Evolutionary conservation across 2,888 invertebrate species (phyloP).

Genomic region (Trissolcus japonicus): DNA sequence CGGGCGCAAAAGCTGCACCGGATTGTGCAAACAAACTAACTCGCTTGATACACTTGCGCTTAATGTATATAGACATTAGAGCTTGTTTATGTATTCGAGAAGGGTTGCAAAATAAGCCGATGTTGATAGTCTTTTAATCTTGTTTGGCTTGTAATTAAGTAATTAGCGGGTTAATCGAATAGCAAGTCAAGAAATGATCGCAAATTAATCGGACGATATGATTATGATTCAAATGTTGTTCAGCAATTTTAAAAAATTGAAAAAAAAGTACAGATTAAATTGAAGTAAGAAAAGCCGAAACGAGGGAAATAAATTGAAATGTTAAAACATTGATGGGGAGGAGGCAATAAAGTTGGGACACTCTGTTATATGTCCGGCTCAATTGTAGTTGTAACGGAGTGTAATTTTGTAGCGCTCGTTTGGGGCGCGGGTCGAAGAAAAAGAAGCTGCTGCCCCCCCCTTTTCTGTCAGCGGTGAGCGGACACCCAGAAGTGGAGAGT

Average conservation of each 20-base stretch:
- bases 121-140: slow-evolving; percentile 15
- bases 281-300: neutral
- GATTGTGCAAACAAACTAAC: neutral
- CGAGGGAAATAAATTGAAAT: slow-evolving; percentile 2
- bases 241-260: neutral
- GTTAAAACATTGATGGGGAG: neutral
- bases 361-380: neutral
- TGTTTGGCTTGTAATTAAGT: slow-evolving; percentile 26
- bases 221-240: neutral
- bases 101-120: slow-evolving; percentile 18
- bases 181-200: neutral
- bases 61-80: neutral
- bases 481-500: slow-evolving; percentile 67
- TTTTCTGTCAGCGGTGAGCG: slow-evolving; percentile 61
- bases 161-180: slow-evolving; percentile 10
- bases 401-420: slow-evolving; percentile 48
- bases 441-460: neutral
- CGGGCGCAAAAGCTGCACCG: slow-evolving; percentile 4
- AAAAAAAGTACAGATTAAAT: neutral
- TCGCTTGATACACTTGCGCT: too few species aligned
- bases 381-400: slow-evolving; percentile 28
- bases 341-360: slow-evolving; percentile 2
- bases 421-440: slow-evolving; percentile 6
- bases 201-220: neutral
- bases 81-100: slow-evolving; percentile 25